Base-by-base conservation (phyloP, 2,888 invertebrate species). In the Ichneumoninae sp. region DNA sequence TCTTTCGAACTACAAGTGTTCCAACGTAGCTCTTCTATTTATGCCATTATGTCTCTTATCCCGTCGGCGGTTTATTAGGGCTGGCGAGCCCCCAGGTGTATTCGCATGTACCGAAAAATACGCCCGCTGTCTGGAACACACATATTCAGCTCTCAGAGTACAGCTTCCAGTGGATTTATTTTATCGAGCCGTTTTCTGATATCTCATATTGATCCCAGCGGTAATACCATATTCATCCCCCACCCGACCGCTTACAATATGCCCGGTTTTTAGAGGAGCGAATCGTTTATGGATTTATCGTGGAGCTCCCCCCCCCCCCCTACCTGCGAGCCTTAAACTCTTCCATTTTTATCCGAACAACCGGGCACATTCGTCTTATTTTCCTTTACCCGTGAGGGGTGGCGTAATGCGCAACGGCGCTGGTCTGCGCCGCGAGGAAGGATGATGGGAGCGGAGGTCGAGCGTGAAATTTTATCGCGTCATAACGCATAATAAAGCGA, bases 401-500 rank as follows among this genome's bases (percentile, higher is more conserved):
- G 33, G 60, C 22, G 74, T 71, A 80, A 76, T 74, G 50, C 57
- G 36, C 52, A 40, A 22, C 36, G 6, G n/a, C 3, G 57, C 47
- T 57, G 16, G 50, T 7, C 13, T 40, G 22, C 30, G 40, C n/a
- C 40, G 75, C 60, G 52, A 47, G 54, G 70, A 54, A 33, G 57
- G 30, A 74, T 19, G 3, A 66, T 47, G 57, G 13, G 33, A 16
- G 40, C 19, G 26, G 68, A 74, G 63, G 74, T 84, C 77, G 69
- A 77, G 78, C 77, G 74, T 81, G 69, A 84, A 78, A 84, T 81
- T 84, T 77, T 84, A 81, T 81, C 84, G 84, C 73, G 69, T 78
- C 83, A 73, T 77, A 77, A 78, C 84, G 81, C 77, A 84, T 81
- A 84, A 84, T 84, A 84, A 84, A 84, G 74, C 84, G 77, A 81